These are phyloP conservation scores for Hemistola chrysoprasaria DNA, from an alignment of 2,888 invertebrate species.

Conservation along the genomic window DNA sequence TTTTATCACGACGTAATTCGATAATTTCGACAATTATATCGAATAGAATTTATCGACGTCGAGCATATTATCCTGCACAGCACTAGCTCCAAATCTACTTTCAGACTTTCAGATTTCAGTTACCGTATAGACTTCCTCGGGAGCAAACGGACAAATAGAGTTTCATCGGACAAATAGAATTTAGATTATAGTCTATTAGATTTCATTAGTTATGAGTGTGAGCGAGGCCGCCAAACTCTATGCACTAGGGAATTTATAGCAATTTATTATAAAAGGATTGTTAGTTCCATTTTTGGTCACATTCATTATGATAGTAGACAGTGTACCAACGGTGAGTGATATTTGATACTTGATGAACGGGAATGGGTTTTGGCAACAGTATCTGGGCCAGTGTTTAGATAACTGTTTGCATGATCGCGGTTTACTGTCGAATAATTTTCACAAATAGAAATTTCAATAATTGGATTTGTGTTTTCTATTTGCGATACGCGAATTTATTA, in stretches of 20 bases:
- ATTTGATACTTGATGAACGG: constrained; percentile 34
- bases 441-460: constrained; percentile 11
- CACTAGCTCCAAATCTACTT: constrained; percentile 55
- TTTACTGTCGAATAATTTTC: constrained; percentile 21
- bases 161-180: too few relatives aligned
- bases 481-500: constrained; percentile 9
- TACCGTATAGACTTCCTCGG: constrained; percentile 23
- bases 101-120: constrained; percentile 45
- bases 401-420: constrained; percentile 25
- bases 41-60: constrained; percentile 39
- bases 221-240: too few relatives aligned
- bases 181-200: too few relatives aligned
- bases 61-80: constrained; percentile 25
- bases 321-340: constrained; percentile 20
- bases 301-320: too few relatives aligned
- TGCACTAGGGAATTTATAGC: too few relatives aligned
- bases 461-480: constrained; percentile 22
- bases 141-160: too few relatives aligned
- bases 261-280: too few relatives aligned
- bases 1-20: too few relatives aligned
- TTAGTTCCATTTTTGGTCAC: too few relatives aligned
- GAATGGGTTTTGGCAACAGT: constrained; percentile 34
- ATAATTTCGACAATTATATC: constrained; percentile 23
- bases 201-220: too few relatives aligned
- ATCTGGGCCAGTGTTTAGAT: constrained; percentile 32